phyloP scores from a whole-genome alignment of 2,113 vertebrate genomes.

The Trogon surrucura region DNA sequence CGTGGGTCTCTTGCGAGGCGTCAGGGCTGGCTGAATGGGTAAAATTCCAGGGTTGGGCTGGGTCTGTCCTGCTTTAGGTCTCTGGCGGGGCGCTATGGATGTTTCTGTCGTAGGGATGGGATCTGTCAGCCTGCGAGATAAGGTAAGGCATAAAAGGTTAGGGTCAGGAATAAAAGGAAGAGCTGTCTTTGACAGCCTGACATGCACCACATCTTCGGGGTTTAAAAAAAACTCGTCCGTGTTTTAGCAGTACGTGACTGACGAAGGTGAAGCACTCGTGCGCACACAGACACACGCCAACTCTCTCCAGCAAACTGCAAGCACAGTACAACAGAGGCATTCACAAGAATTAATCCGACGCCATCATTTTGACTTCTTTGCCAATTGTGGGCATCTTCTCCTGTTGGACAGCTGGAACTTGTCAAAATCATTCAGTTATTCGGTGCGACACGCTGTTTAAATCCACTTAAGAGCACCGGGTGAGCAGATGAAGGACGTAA shows the following conservation, averaged over 20 bases:
- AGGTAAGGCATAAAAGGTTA: not conserved
- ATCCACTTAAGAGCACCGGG: not conserved
- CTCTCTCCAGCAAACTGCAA: not conserved
- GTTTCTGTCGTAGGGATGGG: conserved; percentile 93
- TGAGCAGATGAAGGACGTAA: conserved; percentile 2
- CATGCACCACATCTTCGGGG: not conserved
- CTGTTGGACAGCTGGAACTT: not conserved
- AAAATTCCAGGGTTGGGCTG: conserved; percentile 93
- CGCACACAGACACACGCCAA: not conserved
- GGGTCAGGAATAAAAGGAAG: not conserved
- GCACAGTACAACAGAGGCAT: not conserved
- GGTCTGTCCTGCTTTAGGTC: conserved; percentile 94
- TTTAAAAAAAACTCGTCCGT: not conserved
- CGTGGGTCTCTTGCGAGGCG: conserved; percentile 89
- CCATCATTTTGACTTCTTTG: not conserved
- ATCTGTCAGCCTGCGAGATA: conserved; percentile 85
- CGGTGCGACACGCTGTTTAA: not conserved
- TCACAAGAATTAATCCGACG: not conserved
- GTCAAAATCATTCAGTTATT: not conserved
- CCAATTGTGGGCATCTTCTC: not conserved
- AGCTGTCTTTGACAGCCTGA: not conserved
- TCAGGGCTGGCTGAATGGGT: conserved; percentile 94
- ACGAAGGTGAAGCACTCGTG: not conserved
- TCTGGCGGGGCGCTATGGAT: conserved; percentile 95
- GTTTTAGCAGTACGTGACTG: not conserved